These are phyloP conservation scores for Drosophila diplacantha DNA, from an alignment of 2,888 invertebrate species.

Conservation along the genomic window DNA sequence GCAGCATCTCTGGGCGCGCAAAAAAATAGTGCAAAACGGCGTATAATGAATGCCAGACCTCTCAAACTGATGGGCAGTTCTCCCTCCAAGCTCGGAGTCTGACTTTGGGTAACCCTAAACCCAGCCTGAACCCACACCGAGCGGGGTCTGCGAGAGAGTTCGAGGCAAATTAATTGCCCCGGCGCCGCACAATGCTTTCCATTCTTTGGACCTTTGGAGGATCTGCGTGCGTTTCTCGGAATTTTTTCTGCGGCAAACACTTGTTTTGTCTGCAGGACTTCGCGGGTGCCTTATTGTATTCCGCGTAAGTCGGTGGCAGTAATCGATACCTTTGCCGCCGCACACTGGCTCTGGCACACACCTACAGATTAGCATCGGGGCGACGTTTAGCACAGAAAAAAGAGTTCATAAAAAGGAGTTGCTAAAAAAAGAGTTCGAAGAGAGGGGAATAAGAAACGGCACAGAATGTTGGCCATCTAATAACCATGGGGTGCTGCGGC, in stretches of 20 bases:
- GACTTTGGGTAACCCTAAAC: conserved; percentile 48
- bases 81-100: background rate
- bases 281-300: conserved; percentile 50
- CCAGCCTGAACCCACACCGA: conserved; percentile 54
- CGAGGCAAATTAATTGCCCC: conserved; percentile 63
- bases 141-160: conserved; percentile 6
- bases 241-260: conserved; percentile 59
- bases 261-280: conserved; percentile 46
- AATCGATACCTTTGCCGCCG: conserved; percentile 64
- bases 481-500: conserved; percentile 67
- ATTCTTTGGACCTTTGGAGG: conserved; percentile 37
- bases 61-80: conserved; percentile 45
- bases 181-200: conserved; percentile 65
- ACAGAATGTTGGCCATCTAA: conserved; percentile 64
- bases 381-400: conserved; percentile 58
- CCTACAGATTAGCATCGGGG: conserved; percentile 63
- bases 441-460: conserved; percentile 7
- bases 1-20: conserved; percentile 36
- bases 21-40: conserved; percentile 70
- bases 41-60: conserved; percentile 61
- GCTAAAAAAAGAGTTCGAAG: conserved; percentile 6
- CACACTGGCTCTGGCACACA: conserved; percentile 22
- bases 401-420: conserved; percentile 12
- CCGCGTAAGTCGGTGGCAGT: conserved; percentile 69
- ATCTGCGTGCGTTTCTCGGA: conserved; percentile 54